These are phyloP conservation scores for Leptobrachium leishanense DNA, from an alignment of 2,113 vertebrate genomes.

Conservation along the genomic window DNA sequence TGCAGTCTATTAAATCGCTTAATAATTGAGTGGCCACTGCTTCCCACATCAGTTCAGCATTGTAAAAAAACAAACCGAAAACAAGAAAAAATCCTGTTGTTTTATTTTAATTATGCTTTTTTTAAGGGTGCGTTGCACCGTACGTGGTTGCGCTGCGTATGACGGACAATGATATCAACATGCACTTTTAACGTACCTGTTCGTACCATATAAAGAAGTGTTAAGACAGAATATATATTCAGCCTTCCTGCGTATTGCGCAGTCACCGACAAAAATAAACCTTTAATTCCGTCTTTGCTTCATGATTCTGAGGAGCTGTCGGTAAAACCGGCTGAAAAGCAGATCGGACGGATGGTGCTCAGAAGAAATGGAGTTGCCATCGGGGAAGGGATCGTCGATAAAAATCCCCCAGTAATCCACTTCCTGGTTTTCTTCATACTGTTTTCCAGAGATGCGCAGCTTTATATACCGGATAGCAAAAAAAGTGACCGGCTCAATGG, in stretches of 20 bases:
- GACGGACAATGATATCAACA: conserved; percentile 56
- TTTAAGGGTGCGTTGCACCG: not conserved
- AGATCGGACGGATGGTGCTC: conserved; percentile 27
- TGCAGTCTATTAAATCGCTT: conserved; percentile 5
- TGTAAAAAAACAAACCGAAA: not conserved
- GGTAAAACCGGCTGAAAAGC: conserved; percentile 41
- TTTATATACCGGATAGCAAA: conserved; percentile 57
- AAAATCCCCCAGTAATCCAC: conserved; percentile 57
- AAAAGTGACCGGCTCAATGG: conserved; percentile 77
- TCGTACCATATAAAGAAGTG: conserved; percentile 64
- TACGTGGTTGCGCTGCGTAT: not conserved
- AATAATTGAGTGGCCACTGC: not conserved
- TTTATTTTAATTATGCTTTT: not conserved
- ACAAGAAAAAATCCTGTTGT: not conserved
- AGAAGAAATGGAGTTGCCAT: conserved; percentile 72
- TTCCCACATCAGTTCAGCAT: not conserved
- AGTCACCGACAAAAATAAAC: conserved; percentile 57
- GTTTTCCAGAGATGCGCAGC: conserved; percentile 65
- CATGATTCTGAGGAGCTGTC: conserved; percentile 34
- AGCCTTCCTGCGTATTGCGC: conserved; percentile 66
- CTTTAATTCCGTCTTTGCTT: conserved; percentile 67
- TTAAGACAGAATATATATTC: conserved; percentile 66
- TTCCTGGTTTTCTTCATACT: conserved; percentile 57
- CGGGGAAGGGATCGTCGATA: conserved; percentile 61
- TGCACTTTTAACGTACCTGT: conserved; percentile 80